Percentiles rank a stretch among this genome's conserved stretches.
phyloP scores from a whole-genome alignment of 2,113 vertebrate species.

The Ovis aries region DNA sequence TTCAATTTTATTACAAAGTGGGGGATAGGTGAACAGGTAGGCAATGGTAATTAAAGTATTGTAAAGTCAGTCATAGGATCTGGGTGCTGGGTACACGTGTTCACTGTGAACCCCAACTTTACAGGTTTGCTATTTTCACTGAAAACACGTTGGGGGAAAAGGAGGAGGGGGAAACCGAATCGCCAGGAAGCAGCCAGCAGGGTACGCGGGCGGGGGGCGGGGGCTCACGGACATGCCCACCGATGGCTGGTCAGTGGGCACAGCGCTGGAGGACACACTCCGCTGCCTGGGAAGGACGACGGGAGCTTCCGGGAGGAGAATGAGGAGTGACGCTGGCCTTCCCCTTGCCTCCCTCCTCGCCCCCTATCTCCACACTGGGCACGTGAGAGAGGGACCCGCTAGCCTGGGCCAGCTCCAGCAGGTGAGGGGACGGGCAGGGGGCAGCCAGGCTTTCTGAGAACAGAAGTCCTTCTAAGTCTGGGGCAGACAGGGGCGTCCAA shows the following conservation, averaged over 20 bases:
- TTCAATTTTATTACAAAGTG: background rate
- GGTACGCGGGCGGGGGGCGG: accelerated
- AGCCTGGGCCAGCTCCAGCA: background rate
- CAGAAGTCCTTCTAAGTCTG: background rate
- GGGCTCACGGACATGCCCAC: background rate
- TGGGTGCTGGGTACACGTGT: background rate
- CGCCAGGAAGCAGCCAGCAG: background rate
- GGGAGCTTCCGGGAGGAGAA: background rate
- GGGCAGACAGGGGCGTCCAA: background rate
- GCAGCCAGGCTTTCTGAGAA: background rate
- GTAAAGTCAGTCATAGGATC: background rate
- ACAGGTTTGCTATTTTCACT: background rate
- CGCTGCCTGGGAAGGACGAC: background rate
- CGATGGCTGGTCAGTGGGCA: background rate
- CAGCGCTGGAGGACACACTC: too few relatives aligned
- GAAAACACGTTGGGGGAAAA: background rate
- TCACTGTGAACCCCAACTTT: background rate
- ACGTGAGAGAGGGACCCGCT: too few relatives aligned
- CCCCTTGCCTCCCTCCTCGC: background rate
- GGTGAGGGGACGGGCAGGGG: background rate
- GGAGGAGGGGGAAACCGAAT: background rate
- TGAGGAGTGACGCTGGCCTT: background rate
- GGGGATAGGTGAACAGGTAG: too few relatives aligned
- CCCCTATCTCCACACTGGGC: background rate
- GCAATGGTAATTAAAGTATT: background rate